Percentiles rank a stretch among this genome's conserved stretches.
These are phyloP conservation scores for Camptogramma bilineatum DNA, from an alignment of 2,888 invertebrate species.

Conservation along the genomic window DNA sequence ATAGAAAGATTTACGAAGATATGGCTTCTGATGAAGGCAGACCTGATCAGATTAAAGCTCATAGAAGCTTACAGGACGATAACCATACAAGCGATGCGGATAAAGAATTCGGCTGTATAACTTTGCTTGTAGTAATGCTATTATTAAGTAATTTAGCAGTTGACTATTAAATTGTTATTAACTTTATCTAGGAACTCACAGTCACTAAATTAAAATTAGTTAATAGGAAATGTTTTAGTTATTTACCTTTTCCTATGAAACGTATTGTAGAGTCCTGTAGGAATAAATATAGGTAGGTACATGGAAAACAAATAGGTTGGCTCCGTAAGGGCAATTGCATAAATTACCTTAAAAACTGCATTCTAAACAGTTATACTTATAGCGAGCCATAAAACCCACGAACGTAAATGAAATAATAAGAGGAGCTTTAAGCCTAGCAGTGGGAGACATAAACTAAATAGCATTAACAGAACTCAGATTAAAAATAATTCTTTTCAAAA, in stretches of 20 bases:
- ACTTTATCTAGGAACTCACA: constrained; percentile 62
- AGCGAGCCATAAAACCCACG: no score
- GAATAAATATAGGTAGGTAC: no score
- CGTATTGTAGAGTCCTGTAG: no score
- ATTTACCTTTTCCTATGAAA: background rate
- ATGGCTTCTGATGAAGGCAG: constrained; percentile 79
- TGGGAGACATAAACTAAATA: no score
- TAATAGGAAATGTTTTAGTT: constrained; percentile 45
- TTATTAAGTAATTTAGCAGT: constrained; percentile 55
- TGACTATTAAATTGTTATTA: constrained; percentile 55
- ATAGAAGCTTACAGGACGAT: constrained; percentile 64
- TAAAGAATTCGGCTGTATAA: constrained; percentile 50
- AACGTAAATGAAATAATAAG: no score
- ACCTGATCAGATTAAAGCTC: constrained; percentile 70
- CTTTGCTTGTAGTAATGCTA: constrained; percentile 50
- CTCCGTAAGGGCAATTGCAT: no score
- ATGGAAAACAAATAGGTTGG: no score
- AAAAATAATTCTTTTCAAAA: no score
- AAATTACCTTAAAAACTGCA: no score
- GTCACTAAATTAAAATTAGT: constrained; percentile 76
- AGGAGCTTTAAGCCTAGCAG: no score
- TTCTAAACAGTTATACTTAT: no score
- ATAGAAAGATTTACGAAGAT: constrained; percentile 60
- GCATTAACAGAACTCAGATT: no score
- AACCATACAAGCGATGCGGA: constrained; percentile 50